A percentile compares a stretch with the other conserved stretches of the same genome.
Conservation (phyloP, 2,888 invertebrate species). For the Caradrina clavipalpis region DNA sequence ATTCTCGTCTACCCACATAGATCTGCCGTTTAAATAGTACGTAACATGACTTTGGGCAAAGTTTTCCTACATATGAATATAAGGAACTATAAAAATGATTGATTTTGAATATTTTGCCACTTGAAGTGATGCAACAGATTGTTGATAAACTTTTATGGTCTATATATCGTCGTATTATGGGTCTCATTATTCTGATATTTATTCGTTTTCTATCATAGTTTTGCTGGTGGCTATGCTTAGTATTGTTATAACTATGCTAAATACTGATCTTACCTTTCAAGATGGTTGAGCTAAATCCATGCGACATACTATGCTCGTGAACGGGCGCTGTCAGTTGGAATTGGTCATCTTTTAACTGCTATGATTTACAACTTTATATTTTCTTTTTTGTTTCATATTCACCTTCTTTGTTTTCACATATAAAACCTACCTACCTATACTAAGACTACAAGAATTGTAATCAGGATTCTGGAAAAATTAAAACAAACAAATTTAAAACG, state of each 20-base stretch:
- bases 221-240: not conserved
- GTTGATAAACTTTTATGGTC: slow-evolving; percentile 28
- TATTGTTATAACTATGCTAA: not conserved
- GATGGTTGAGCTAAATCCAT: too few relatives aligned
- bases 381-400: too few relatives aligned
- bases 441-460: too few relatives aligned
- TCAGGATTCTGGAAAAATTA: too few relatives aligned
- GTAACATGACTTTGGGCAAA: slow-evolving; percentile 21
- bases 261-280: too few relatives aligned
- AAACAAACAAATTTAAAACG: too few relatives aligned
- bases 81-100: slow-evolving; percentile 19
- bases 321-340: too few relatives aligned
- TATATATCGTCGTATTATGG: not conserved
- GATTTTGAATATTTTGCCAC: slow-evolving; percentile 22
- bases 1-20: slow-evolving; percentile 43
- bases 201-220: slow-evolving; percentile 1
- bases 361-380: too few relatives aligned
- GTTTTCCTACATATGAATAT: slow-evolving; percentile 19
- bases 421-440: too few relatives aligned
- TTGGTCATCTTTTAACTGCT: too few relatives aligned
- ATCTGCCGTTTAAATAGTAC: slow-evolving; percentile 53
- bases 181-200: not conserved
- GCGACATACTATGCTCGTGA: too few relatives aligned
- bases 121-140: slow-evolving; percentile 32
- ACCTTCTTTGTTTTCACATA: too few relatives aligned